These are phyloP conservation scores for Halcyon smyrnensis DNA, from an alignment of 2,797 vertebrate genomes.

Conservation along the genomic window DNA sequence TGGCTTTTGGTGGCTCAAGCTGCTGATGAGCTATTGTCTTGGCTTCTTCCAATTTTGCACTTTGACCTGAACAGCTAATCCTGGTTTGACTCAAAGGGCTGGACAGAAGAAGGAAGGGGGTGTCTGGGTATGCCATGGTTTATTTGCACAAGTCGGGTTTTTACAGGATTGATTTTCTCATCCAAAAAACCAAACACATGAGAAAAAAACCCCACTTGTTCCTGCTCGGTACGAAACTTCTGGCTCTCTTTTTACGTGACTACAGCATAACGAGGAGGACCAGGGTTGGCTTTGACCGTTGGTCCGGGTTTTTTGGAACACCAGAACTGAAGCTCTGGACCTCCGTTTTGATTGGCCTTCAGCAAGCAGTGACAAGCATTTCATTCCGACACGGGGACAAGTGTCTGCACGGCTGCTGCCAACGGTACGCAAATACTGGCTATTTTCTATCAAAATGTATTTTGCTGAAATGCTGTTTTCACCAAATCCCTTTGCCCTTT, in stretches of 20 bases:
- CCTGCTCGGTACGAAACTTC: not conserved
- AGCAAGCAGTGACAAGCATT: not conserved
- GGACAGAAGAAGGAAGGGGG: not conserved
- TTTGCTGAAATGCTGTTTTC: not conserved
- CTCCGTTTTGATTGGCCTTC: not conserved
- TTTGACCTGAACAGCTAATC: no score
- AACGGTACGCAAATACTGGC: not conserved
- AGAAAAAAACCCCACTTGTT: not conserved
- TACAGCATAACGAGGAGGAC: accelerated
- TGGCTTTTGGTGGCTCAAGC: no score
- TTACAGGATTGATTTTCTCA: not conserved
- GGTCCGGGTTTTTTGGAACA: not conserved
- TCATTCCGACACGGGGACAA: not conserved
- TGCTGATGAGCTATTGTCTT: no score
- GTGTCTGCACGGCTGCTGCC: not conserved
- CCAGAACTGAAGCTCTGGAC: not conserved
- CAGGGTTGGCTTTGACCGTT: not conserved
- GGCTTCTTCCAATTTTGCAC: no score
- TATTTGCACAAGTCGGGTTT: not conserved
- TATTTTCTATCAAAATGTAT: not conserved
- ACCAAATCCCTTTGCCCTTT: not conserved
- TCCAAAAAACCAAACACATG: not conserved
- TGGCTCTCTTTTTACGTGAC: not conserved
- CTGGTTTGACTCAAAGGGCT: not conserved
- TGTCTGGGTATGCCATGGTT: not conserved